phyloP scores from a whole-genome alignment of 2,797 vertebrate species.

The Oceanodroma leucorhoa region DNA sequence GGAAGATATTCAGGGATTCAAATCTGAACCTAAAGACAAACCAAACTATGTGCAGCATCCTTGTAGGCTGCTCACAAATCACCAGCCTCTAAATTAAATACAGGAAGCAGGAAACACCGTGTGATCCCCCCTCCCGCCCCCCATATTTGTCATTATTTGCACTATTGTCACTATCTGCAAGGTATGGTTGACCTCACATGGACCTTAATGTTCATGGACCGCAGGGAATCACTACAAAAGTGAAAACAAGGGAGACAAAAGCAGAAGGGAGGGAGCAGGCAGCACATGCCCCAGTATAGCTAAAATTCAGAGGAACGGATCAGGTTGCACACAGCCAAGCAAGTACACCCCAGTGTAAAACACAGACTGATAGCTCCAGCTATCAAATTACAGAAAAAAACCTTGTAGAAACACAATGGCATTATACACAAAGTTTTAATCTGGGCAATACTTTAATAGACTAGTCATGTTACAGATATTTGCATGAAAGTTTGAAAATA shows the following conservation, averaged over 20 bases:
- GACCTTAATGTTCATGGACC: constrained; percentile 9
- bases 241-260: constrained; percentile 19
- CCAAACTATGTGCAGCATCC: background rate
- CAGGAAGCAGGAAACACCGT: constrained; percentile 36
- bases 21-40: background rate
- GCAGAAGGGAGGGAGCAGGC: background rate
- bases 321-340: background rate
- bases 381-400: constrained; percentile 5
- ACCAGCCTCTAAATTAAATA: background rate
- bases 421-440: background rate
- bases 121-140: background rate
- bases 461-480: background rate
- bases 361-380: background rate
- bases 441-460: background rate
- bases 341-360: background rate
- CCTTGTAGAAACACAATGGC: background rate
- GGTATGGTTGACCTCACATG: constrained; percentile 45
- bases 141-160: constrained; percentile 22
- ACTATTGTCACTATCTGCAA: background rate
- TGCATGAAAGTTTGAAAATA: background rate
- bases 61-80: background rate
- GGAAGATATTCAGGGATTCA: background rate
- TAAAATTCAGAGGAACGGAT: background rate
- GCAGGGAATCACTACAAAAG: constrained; percentile 27
- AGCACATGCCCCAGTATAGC: background rate